Evolutionary conservation across 2,888 invertebrate genomes (phyloP).

Genomic region (Chaetoderma sp.): DNA sequence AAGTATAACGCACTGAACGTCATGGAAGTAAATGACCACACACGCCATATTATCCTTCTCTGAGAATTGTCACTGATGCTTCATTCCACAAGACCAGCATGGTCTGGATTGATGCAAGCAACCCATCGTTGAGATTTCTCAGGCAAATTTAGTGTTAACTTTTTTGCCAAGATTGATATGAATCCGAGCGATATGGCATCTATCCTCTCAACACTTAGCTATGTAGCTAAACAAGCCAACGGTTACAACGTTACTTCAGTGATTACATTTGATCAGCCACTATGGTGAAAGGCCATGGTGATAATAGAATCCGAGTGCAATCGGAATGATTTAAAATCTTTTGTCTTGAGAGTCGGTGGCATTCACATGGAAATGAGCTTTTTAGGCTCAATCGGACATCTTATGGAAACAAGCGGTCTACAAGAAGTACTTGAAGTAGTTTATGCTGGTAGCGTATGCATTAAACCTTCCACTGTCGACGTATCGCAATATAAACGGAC

Average conservation of each 20-base stretch:
- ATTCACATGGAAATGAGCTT: conserved; percentile 28
- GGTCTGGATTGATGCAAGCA: conserved; percentile 18
- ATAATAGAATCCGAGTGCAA: conserved; percentile 9
- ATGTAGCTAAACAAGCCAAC: conserved; percentile 16
- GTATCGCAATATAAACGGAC: background rate
- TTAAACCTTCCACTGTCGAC: background rate
- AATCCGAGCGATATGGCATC: conserved; percentile 32
- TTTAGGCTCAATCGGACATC: conserved; percentile 35
- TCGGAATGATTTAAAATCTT: background rate
- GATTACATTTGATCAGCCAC: conserved; percentile 37
- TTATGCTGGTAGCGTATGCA: background rate
- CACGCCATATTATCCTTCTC: conserved; percentile 2
- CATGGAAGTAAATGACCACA: conserved; percentile 4
- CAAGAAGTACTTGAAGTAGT: too few relatives aligned
- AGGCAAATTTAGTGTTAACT: conserved; percentile 22
- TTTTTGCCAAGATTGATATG: conserved; percentile 38
- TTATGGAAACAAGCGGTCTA: conserved; percentile 25
- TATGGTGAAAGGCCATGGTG: conserved; percentile 34
- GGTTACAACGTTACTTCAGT: conserved; percentile 22
- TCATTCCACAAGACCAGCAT: background rate
- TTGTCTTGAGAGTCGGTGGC: conserved; percentile 11
- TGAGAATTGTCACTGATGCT: conserved; percentile 11
- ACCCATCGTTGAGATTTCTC: conserved; percentile 16
- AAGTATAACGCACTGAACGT: conserved; percentile 4
- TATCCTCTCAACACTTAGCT: conserved; percentile 28